Conservation (phyloP, 2,113 vertebrate species). For the Lanius collurio region DNA sequence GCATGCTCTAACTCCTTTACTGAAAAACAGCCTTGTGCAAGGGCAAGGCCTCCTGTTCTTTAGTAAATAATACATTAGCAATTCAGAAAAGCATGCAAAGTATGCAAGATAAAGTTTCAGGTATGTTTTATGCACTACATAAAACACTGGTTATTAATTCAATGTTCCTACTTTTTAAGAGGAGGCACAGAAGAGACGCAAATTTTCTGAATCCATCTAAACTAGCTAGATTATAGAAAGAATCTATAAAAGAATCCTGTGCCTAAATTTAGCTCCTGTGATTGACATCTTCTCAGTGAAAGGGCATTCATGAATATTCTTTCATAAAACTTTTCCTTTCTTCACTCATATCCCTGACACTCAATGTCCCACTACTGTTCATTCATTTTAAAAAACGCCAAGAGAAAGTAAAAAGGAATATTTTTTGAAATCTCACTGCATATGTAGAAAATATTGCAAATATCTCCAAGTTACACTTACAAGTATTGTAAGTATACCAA, state of each 20-base stretch:
- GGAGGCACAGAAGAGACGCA: background rate
- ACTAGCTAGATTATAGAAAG: background rate
- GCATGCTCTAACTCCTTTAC: background rate
- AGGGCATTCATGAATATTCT: background rate
- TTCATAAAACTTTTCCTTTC: background rate
- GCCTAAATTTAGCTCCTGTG: background rate
- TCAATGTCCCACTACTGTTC: background rate
- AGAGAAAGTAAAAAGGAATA: background rate
- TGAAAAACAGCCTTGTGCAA: background rate
- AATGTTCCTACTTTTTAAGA: background rate
- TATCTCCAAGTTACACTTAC: background rate
- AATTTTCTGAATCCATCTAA: background rate
- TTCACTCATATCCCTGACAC: background rate
- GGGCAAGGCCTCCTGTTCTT: background rate
- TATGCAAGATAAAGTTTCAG: background rate
- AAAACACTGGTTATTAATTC: background rate
- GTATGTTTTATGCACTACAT: background rate
- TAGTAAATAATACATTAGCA: background rate
- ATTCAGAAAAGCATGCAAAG: background rate
- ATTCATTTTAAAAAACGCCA: background rate
- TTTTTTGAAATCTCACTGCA: background rate
- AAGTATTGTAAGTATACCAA: background rate
- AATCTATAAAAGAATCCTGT: background rate
- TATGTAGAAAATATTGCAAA: background rate
- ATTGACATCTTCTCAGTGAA: background rate